Evolutionary conservation across 1,140 invertebrate species (phyloP), one percentile per base, ranked within the genome.

Genomic region (Hesperophylax magnus): DNA sequence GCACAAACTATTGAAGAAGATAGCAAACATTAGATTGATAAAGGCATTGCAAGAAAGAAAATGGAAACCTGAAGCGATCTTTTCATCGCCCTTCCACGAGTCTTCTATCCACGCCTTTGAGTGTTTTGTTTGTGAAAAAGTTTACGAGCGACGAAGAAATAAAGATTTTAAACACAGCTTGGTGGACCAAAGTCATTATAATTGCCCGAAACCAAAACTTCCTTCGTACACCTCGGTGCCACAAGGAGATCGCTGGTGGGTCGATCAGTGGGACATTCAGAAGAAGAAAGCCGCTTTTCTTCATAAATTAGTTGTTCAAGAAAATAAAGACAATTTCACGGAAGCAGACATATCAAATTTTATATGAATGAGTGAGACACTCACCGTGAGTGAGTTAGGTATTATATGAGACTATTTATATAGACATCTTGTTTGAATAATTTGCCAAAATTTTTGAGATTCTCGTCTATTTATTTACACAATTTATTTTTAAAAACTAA

Each of bases 101-200:
- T 86, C 88, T 84, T 91, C 91, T 76, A 88, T 93, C 39, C 86
- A 91, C 77, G 87, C 90, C 54, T 94, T 94, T 87, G 93, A 94
- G 88, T 95, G 94, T 87, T 91, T 90, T 84, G 85, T 95, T 54
- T 90, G 89, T 80, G 80, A 86, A 54, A 88, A 87, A 69, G 53
- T 88, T 34, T 82, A 89, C 81, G 83, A 87, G n/a, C 87, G 78
- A 67, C 85, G 76, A 53, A 79, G 83, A 6, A 84, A 84, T 6
- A 74, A 65, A 6, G 34, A 54, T n/a, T 54, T 77, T 4, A 53
- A 61, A 87, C 87, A 1, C n/a, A 39, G 24, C 54, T 34, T 81
- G 27, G 77, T 81, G 18, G 86, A 85, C 63, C 85, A 88, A 81
- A 86, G 86, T 47, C 92, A 94, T 87, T 94, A 93, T 84, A 89